Evolutionary conservation across 2,113 vertebrate genomes (phyloP).

Genomic region (Alligator mississippiensis): DNA sequence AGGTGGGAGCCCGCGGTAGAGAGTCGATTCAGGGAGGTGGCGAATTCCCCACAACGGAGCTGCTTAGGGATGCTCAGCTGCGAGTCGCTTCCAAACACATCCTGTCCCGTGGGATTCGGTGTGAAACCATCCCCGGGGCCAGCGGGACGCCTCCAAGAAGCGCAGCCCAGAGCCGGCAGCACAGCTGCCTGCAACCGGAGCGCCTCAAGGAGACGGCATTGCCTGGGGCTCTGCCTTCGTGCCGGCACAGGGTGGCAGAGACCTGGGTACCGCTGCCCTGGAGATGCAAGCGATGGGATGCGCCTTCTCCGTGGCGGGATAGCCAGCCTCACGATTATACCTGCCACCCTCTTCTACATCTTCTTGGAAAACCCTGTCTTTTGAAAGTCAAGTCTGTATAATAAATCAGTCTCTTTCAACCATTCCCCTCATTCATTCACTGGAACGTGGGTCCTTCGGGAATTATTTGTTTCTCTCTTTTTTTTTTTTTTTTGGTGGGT

Average conservation of each 20-base stretch:
- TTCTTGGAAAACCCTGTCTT: neutral
- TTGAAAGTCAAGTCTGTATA: neutral
- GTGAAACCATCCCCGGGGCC: too few relatives aligned
- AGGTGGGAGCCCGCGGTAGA: too few relatives aligned
- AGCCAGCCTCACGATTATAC: neutral
- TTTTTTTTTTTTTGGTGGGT: neutral
- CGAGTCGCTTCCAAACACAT: too few relatives aligned
- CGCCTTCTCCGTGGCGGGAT: neutral
- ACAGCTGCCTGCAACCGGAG: too few relatives aligned
- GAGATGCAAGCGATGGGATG: rapidly evolving
- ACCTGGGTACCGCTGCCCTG: neutral
- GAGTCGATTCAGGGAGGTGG: too few relatives aligned
- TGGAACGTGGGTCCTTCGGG: rapidly evolving
- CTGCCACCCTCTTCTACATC: neutral
- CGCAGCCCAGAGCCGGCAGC: too few relatives aligned
- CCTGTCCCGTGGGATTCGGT: too few relatives aligned
- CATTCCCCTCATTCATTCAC: neutral
- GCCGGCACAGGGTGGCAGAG: neutral
- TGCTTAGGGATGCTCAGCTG: too few relatives aligned
- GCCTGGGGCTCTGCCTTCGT: neutral
- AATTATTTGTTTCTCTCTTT: too few relatives aligned
- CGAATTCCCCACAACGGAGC: too few relatives aligned
- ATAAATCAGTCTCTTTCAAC: rapidly evolving
- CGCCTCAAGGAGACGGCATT: too few relatives aligned
- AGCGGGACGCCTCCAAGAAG: too few relatives aligned